Evolutionary conservation across 2,888 invertebrate genomes (phyloP).

Genomic region (Harpagoxenus sublaevis): DNA sequence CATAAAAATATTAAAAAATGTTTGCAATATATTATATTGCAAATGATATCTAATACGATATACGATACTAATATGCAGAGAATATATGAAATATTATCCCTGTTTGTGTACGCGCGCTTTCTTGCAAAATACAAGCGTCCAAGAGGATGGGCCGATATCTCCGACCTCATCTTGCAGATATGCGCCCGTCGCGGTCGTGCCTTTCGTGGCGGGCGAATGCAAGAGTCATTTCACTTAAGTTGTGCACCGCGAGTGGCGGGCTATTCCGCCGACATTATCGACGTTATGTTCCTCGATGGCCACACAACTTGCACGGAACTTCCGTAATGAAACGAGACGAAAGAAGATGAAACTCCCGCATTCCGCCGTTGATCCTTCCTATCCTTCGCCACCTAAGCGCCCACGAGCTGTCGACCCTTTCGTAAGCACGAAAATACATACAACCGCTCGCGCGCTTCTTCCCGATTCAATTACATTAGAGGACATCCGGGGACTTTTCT

Average conservation of each 20-base stretch:
- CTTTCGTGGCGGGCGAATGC: slow-evolving; percentile 18
- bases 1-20: not conserved
- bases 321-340: slow-evolving; percentile 57
- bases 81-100: not conserved
- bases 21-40: not conserved
- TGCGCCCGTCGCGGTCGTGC: not conserved
- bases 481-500: slow-evolving; percentile 58
- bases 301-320: slow-evolving; percentile 21
- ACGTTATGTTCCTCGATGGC: slow-evolving; percentile 28
- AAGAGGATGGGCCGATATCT: not conserved
- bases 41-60: not conserved
- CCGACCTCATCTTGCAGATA: not conserved
- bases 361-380: slow-evolving; percentile 55
- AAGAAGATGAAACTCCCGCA: slow-evolving; percentile 54
- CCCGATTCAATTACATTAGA: slow-evolving; percentile 74
- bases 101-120: not conserved
- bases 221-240: slow-evolving; percentile 12
- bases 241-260: not conserved
- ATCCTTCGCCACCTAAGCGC: not conserved
- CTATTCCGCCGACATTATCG: not conserved
- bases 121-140: not conserved
- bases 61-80: not conserved
- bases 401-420: slow-evolving; percentile 45
- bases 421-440: slow-evolving; percentile 45
- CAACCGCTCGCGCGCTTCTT: slow-evolving; percentile 29